Percentiles rank a stretch among this genome's conserved stretches.
Evolutionary conservation across 2,113 vertebrate genomes (phyloP).

Genomic region (Lepidothrix coronata): DNA sequence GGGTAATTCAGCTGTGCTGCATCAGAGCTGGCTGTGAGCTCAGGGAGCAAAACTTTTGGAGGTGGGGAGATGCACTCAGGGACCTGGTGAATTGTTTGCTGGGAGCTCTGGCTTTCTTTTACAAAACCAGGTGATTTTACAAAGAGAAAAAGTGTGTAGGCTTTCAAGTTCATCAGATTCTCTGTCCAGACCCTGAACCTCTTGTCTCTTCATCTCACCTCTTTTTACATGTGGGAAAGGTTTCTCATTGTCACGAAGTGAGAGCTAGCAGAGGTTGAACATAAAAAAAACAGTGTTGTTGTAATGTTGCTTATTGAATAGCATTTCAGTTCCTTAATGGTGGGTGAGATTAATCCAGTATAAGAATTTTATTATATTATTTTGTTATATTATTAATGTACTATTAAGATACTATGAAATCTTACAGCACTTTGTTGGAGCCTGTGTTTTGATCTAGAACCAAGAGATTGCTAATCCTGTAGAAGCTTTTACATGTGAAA

Average conservation of each 20-base stretch:
- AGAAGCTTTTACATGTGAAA: background rate
- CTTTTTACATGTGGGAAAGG: background rate
- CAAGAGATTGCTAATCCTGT: background rate
- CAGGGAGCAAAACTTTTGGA: background rate
- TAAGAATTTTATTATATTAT: background rate
- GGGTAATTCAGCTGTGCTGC: background rate
- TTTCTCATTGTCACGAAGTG: background rate
- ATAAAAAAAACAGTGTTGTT: background rate
- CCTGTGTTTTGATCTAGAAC: background rate
- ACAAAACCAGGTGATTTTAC: background rate
- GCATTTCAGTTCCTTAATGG: background rate
- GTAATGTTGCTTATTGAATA: background rate
- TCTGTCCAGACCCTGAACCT: background rate
- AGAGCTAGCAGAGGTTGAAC: background rate
- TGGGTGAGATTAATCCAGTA: background rate
- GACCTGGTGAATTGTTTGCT: background rate
- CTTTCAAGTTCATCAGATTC: accelerated
- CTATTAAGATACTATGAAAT: background rate
- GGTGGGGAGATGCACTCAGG: background rate
- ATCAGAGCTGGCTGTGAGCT: background rate
- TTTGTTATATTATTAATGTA: background rate
- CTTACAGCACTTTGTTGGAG: background rate
- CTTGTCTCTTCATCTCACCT: background rate
- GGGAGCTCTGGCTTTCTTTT: background rate
- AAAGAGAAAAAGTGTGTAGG: background rate